These are phyloP conservation scores for Oxyruncus cristatus DNA, from an alignment of 2,113 vertebrate genomes.

Conservation along the genomic window DNA sequence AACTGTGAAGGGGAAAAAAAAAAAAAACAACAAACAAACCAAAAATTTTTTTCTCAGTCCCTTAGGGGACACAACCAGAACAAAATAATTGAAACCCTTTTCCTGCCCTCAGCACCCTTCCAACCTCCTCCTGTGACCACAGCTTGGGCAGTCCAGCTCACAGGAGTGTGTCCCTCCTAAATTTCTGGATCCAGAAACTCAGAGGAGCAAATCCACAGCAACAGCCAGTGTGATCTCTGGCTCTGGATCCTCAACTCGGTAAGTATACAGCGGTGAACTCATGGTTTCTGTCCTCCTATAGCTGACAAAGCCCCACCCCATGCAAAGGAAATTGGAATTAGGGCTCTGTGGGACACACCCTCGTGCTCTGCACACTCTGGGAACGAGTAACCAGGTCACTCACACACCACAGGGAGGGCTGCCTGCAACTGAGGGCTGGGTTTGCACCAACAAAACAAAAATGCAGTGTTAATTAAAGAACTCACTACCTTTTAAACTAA, in stretches of 20 bases:
- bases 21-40: too few relatives aligned
- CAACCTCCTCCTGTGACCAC: background rate
- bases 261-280: fast-evolving
- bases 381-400: background rate
- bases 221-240: background rate
- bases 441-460: background rate
- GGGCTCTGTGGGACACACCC: background rate
- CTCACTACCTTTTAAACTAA: background rate
- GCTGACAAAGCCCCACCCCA: background rate
- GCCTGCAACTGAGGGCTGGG: background rate
- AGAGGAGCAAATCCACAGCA: background rate
- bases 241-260: background rate
- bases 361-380: background rate
- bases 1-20: background rate
- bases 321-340: background rate
- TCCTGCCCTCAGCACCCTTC: background rate
- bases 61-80: background rate
- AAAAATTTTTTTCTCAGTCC: background rate
- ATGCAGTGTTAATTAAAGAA: background rate
- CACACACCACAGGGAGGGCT: background rate
- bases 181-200: background rate
- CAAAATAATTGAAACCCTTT: background rate
- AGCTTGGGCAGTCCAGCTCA: background rate
- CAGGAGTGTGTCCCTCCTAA: background rate
- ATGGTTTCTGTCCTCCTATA: background rate